A percentile compares a stretch with the other conserved stretches of the same genome.
These are phyloP conservation scores for Shinisaurus crocodilurus DNA, from an alignment of 2,113 vertebrate species.

Conservation along the genomic window DNA sequence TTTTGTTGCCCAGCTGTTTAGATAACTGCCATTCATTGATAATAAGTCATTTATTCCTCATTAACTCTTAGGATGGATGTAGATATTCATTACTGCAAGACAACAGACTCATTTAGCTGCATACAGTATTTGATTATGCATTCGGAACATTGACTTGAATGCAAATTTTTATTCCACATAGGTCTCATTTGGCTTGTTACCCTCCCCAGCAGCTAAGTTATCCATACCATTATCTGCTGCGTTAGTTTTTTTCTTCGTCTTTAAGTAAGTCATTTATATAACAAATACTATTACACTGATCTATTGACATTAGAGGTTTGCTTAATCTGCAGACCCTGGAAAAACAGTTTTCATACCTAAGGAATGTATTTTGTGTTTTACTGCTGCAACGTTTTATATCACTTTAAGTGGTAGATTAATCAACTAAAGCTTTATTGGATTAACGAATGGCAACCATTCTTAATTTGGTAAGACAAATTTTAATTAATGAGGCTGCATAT, in stretches of 20 bases:
- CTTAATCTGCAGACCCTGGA: neutral
- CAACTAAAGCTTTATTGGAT: neutral
- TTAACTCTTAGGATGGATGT: slow-evolving; percentile 80
- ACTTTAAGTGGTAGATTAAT: neutral
- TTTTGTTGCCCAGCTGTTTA: slow-evolving; percentile 81
- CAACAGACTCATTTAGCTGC: slow-evolving; percentile 81
- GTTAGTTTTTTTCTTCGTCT: neutral
- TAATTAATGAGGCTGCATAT: neutral
- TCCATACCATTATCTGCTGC: slow-evolving; percentile 28
- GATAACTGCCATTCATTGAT: slow-evolving; percentile 79
- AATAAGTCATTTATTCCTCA: slow-evolving; percentile 86
- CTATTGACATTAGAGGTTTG: neutral
- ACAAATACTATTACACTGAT: slow-evolving; percentile 25
- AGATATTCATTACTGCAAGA: slow-evolving; percentile 81
- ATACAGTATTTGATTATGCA: slow-evolving; percentile 77
- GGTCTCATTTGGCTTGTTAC: slow-evolving; percentile 60
- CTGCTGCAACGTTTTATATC: neutral
- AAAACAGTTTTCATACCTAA: neutral
- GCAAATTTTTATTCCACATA: slow-evolving; percentile 68
- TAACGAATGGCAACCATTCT: too few species aligned
- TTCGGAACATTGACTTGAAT: slow-evolving; percentile 67
- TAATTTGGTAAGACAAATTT: neutral
- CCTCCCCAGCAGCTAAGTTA: slow-evolving; percentile 51
- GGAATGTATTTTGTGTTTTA: neutral
- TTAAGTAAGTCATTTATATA: slow-evolving; percentile 28